Evolutionary conservation across 1,140 invertebrate genomes (phyloP), one percentile per base, ranked within the genome.

Genomic region (Lasioglossum baleicum): DNA sequence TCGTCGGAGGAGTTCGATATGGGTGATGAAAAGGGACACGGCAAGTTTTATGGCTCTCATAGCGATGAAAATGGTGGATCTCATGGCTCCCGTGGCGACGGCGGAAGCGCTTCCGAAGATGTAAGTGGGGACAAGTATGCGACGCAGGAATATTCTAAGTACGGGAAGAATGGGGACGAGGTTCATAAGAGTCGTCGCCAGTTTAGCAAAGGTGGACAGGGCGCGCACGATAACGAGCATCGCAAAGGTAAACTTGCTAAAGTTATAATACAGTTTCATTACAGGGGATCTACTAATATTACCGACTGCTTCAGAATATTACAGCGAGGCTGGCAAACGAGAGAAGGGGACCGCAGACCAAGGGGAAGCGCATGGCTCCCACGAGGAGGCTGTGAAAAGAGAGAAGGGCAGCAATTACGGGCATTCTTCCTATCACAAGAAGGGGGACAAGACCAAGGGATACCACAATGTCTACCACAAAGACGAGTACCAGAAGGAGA

Each of bases 401-500:
- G 94, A 95, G 83, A 95, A 96, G 85, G 95, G 94, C 26, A 93
- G 93, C 69, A 94, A 94, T 87, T 95, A 94, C 90, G 94, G 94
- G 15, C 94, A 95, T 82, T 94, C 95, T 81, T 94, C 95, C 75
- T 90, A 89, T 85, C 94, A 95, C 90, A 95, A 95, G 88, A 96
- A 96, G 85, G 95, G 95, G 3, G 94, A 95, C 68, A 95, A 95
- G 76, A 94, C 95, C 7, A 95, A 93, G 5, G 96, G 95, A 26
- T 96, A 94, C 91, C 95, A 96, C 90, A 96, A 96, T 83, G 94
- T 96, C 3, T 96, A 95, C 89, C 94, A 94, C 91, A 96, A 96
- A 91, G 95, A 96, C 86, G 96, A 96, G 88, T 96, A 94, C 92
- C 96, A 96, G 88, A 96, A 96, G 88, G 95, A 96, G 82, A 95